Evolutionary conservation across 1,140 invertebrate genomes (phyloP).

Genomic region (Whitmania pigra): DNA sequence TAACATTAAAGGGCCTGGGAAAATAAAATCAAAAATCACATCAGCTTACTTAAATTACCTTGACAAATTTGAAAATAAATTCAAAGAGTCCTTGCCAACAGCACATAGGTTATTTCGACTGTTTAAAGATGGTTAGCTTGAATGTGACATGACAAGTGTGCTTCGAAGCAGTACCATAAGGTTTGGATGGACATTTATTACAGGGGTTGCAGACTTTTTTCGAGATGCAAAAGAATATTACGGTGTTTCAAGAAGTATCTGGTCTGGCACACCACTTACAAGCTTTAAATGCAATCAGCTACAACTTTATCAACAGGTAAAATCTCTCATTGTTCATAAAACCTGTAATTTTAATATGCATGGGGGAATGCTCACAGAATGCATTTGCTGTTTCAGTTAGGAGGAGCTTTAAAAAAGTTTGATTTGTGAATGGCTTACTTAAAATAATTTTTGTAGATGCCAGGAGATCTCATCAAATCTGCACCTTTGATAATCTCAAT

Average conservation of each 20-base stretch:
- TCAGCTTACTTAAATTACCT: background rate
- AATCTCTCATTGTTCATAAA: background rate
- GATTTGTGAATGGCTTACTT: background rate
- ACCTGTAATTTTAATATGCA: background rate
- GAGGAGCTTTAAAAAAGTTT: background rate
- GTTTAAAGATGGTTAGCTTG: constrained; percentile 8
- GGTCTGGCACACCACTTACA: constrained; percentile 27
- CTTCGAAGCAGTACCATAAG: too few relatives aligned
- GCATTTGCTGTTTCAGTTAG: background rate
- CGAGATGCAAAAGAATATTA: constrained; percentile 28
- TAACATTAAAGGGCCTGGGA: too few relatives aligned
- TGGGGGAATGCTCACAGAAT: too few relatives aligned
- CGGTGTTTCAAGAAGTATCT: constrained; percentile 25
- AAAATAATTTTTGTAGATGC: constrained; percentile 13
- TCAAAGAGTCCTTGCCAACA: constrained; percentile 1
- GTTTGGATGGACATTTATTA: background rate
- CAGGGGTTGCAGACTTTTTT: constrained; percentile 27
- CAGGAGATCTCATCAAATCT: constrained; percentile 13
- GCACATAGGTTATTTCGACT: constrained; percentile 1
- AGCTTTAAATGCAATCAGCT: constrained; percentile 27
- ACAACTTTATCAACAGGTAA: constrained; percentile 29
- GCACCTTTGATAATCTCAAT: constrained; percentile 19
- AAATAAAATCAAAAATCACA: too few relatives aligned
- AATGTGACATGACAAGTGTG: too few relatives aligned
- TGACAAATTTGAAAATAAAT: constrained; percentile 6